Base-by-base conservation (phyloP, 2,888 invertebrate species). In the Apotomis capreana region DNA sequence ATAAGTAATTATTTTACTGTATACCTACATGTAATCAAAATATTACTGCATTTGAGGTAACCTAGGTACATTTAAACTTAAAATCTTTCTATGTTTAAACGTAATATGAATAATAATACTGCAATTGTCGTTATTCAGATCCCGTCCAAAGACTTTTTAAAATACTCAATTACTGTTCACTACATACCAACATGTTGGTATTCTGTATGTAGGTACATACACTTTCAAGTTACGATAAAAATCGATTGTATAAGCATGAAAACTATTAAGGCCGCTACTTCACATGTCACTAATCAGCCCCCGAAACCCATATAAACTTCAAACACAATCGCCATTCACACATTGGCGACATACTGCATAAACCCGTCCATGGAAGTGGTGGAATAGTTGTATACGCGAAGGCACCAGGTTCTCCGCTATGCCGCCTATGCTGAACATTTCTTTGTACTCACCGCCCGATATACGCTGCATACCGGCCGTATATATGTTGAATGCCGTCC, bases 341-440 rank as follows among this genome's bases (percentile, higher is more conserved):
- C 67, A 63, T 72, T 73, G 37, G 59, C 70, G 61, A 74, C 74
- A 78, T 86, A 78, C 74, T 73, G 86, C 88, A 89, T 89, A 86
- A 89, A 79, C 78, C 84, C 79, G 78, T 89, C 89, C 89, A 74
- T 76, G 74, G 81, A 85, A 87, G 89, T 89, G 89, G 87, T 81
- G 84, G 89, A 88, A 91, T 90, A 88, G 90, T 85, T 88, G 90
- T 89, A 88, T 86, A 78, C 83, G 83, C 84, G 82, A 85, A 79
- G 81, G 83, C 84, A 86, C 85, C 84, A 81, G 81, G 86, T 86
- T 83, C 89, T 83, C 76, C 77, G 85, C 84, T 90, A 93, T 93
- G 86, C 89, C 76, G 82, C 79, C 82, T 87, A 92, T 91, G 88
- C 79, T 78, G 79, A 87, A 80, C 79, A 89, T 87, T 84, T 84